Evolutionary conservation across 1,140 invertebrate genomes (phyloP), one percentile per base, ranked within the genome.

Genomic region (Tenebrio molitor): DNA sequence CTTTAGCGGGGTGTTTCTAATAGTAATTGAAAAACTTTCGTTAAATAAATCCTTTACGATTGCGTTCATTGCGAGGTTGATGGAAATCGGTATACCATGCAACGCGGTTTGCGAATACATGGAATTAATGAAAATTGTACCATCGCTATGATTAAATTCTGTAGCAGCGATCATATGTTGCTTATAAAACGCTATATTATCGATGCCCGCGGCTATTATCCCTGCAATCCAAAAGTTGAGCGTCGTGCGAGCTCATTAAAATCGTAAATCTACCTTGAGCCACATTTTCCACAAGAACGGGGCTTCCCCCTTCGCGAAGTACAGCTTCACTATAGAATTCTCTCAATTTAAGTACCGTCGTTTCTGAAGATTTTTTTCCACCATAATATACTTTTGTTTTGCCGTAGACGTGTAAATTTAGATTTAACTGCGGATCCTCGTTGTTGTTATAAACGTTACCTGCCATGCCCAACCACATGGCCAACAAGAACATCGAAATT

Each of bases 1-100:
- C 19, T 25, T 58, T 29, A 92, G 83, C 0, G 92, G 91, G 77
- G 90, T 86, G 83, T 91, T 92, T 34, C 83, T 80, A 0, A 87
- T 86, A 1, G 85, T 81, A 69, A 94, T 88, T 0, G 83, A 85
- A 73, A 85, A 86, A 0, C 86, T 78, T 12, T 81, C 77, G n/a
- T 79, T 73, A 15, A 82, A 17, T 29, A 80, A 15, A 19, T 58
- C 82, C 53, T 84, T 80, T 0, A 90, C 81, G 4, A 91, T 50
- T 29, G 87, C 78, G 80, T 90, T 91, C 53, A 85, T 84, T 1
- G 91, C 73, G 7, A 88, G 65, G 77, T 87, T 87, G 17, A 92
- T 77, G 0, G 88, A 84, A 1, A 90, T 85, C 0, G 90, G 89
- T 12, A 88, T 84, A 1, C 88, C 85, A 83, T 92, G 91, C 8